Base-by-base conservation (phyloP, 1,140 invertebrate species). In the Hyphantria cunea region DNA sequence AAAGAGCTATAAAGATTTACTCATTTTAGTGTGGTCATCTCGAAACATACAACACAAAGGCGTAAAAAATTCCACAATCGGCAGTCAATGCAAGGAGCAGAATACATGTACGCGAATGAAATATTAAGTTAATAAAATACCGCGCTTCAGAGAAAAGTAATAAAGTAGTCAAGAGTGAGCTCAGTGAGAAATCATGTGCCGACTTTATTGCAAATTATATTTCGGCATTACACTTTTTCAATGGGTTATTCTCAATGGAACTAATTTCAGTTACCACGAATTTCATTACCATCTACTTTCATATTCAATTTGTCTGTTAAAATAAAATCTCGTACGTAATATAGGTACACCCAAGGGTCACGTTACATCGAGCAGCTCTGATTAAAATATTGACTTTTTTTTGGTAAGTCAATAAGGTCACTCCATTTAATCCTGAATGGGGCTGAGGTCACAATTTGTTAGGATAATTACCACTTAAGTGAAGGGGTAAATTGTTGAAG, bases 201-300 rank as follows among this genome's bases (percentile, higher is more conserved):
- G 68, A 72, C 68, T 74, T 77, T 72, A 81, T 69, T 71, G 68
- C 64, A 81, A 78, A 78, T 81, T 74, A 77, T 75, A 72, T 77
- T 77, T 78, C 50, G 59, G 54, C 50, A 48, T 37, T 14, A 37
- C 45, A 31, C 12, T 32, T 47, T 63, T 60, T 55, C 15, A 63
- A 66, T 44, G 62, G 63, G 59, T 56, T 65, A 64, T 64, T 52
- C 59, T 15, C n/a, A 56, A 56, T 14, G 37, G 12, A 14, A 42
- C 48, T 42, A 42, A 59, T 50, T 59, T 59, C n/a, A 15, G 55
- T 17, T 12, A 0, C 45, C 15, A 58, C 33, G 33, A 49, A 59
- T 41, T 50, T 58, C 33, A 37, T 37, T 48, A 37, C 32, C 32
- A 11, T 25, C 31, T 48, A 47, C 14, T 49, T 12, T 13, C 34